Base-by-base conservation (phyloP, 2,113 vertebrate species). In the Xenopus laevis region DNA sequence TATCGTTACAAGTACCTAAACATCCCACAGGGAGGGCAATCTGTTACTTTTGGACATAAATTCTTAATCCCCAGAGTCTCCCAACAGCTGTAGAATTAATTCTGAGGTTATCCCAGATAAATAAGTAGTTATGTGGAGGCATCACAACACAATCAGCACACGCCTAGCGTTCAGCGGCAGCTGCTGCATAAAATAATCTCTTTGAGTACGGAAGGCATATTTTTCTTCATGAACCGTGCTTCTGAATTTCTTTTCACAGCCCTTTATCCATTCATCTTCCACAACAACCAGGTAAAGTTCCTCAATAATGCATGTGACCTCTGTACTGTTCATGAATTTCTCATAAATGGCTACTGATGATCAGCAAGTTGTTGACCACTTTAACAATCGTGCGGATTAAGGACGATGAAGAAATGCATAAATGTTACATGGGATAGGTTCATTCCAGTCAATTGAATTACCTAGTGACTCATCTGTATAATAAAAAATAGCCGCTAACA, bases 81-180 rank as follows among this genome's bases (percentile, higher is more conserved):
- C 66, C 62, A n/a, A 76, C 65, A 76, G 46, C 66, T 17, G 20
- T 13, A 76, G 65, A 76, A 76, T 76, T 63, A 76, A 68, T 69
- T 76, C 60, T 45, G 44, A 58, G 45, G 60, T 61, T 16, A 53
- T 18, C 50, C 30, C 59, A 63, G 46, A 76, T 76, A 27, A 76
- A 20, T 63, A 69, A 76, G 65, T 68, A 20, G 58, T 16, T 30
- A 63, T 40, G 46, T 61, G 58, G 52, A 62, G 46, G 65, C 57
- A 68, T 62, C 13, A 20, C 66, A 40, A 33, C 68, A 76, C 21
- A 76, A 63, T 69, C 58, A 53, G 20, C 65, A 68, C 62, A 20
- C 40, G 59, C 27, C 58, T 76, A 62, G 63, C 46, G 20, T 27
- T 17, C 15, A 18, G 23, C 17, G 30, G 46, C 73, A 68, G 73